Conservation (phyloP, 1,140 invertebrate genomes). For the Dinoponera quadriceps region DNA sequence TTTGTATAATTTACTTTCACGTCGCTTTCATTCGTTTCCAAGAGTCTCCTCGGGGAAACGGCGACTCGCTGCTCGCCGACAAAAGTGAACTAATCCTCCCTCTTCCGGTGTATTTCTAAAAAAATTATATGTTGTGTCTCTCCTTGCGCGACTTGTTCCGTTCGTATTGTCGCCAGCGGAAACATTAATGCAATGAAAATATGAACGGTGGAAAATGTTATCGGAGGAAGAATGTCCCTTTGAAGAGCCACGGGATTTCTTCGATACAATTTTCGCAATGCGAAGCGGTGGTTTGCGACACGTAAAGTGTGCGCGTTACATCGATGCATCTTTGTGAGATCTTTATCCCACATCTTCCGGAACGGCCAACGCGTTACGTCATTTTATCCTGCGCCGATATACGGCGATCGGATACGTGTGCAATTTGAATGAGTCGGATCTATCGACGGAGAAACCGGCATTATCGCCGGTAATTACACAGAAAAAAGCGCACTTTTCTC, state of each 20-base stretch:
- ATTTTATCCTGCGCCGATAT: slow-evolving; percentile 41
- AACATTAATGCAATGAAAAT: slow-evolving; percentile 51
- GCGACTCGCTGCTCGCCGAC: slow-evolving; percentile 14
- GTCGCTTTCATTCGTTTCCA: slow-evolving; percentile 66
- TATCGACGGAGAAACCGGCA: not conserved
- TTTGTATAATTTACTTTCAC: slow-evolving; percentile 73
- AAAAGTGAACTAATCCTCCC: slow-evolving; percentile 42
- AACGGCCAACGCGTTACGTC: slow-evolving; percentile 43
- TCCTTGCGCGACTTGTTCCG: slow-evolving; percentile 4
- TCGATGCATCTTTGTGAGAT: not conserved
- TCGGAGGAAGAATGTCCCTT: not conserved
- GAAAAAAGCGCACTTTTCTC: not conserved
- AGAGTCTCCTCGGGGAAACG: slow-evolving; percentile 27
- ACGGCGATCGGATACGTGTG: slow-evolving; percentile 17
- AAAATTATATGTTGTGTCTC: slow-evolving; percentile 15
- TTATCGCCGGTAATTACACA: not conserved
- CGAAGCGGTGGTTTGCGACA: not conserved
- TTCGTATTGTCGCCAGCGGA: slow-evolving; percentile 3
- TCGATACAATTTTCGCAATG: slow-evolving; percentile 11
- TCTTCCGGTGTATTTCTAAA: slow-evolving; percentile 37
- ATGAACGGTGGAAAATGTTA: not conserved
- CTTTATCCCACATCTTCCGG: not conserved
- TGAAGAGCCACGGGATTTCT: slow-evolving; percentile 7
- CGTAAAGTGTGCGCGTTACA: not conserved
- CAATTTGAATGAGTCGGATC: slow-evolving; percentile 11